phyloP scores from a whole-genome alignment of 2,113 vertebrate species.

The Petaurus breviceps region DNA sequence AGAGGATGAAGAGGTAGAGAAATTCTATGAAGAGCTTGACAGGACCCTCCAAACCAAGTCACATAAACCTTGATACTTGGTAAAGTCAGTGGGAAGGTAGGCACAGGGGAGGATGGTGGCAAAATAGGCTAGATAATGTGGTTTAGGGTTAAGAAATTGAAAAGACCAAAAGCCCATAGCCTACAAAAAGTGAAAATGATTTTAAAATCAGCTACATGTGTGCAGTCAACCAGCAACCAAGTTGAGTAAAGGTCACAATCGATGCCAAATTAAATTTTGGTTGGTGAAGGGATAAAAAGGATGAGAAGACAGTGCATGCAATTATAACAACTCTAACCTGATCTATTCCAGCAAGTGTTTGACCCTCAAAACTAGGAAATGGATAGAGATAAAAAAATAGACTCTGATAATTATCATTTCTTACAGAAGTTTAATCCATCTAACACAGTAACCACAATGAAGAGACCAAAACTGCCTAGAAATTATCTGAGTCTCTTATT shows the following conservation, averaged over 20 bases:
- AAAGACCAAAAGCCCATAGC: not conserved
- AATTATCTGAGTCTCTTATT: not conserved
- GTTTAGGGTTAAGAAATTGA: not conserved
- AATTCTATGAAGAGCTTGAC: not conserved
- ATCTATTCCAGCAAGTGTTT: not conserved
- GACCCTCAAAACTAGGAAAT: not conserved
- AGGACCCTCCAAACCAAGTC: not conserved
- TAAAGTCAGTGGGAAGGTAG: conserved; percentile 1
- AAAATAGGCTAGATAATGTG: not conserved
- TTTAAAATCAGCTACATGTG: not conserved
- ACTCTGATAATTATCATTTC: not conserved
- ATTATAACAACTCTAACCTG: not conserved
- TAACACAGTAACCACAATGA: not conserved
- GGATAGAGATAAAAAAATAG: not conserved
- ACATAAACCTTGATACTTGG: not conserved
- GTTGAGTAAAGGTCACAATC: not conserved
- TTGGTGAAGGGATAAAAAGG: not conserved
- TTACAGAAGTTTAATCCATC: not conserved
- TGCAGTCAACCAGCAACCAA: not conserved
- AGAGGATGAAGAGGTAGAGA: not conserved
- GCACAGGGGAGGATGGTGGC: not conserved
- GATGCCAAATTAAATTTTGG: not conserved
- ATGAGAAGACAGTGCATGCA: not conserved
- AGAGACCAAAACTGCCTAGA: not conserved
- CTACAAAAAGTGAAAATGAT: not conserved